Percentiles rank a stretch among this genome's conserved stretches.
Evolutionary conservation across 2,888 invertebrate genomes (phyloP).

Genomic region (Teinopalpus imperialis): DNA sequence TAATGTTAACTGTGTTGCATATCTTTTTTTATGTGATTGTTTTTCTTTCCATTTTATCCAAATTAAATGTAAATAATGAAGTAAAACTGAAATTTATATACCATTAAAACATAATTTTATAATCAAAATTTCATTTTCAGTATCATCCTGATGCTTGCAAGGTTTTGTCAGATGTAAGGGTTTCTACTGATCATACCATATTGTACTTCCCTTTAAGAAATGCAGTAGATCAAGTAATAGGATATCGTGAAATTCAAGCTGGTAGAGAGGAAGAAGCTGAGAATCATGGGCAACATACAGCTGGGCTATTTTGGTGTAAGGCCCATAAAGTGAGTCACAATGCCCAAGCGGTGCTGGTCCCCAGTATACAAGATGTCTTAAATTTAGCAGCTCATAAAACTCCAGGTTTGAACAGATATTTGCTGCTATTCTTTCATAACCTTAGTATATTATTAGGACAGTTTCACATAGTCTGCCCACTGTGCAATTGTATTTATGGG

Average conservation of each 20-base stretch:
- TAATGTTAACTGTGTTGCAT: too few species aligned
- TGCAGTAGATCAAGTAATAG: slow-evolving; percentile 82
- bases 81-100: too few species aligned
- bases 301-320: slow-evolving; percentile 64
- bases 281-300: slow-evolving; percentile 57
- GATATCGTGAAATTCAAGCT: slow-evolving; percentile 83
- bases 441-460: too few species aligned
- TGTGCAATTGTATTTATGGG: too few species aligned
- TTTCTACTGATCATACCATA: slow-evolving; percentile 72
- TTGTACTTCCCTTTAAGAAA: slow-evolving; percentile 87
- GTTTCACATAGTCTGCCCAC: too few species aligned
- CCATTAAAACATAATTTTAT: not conserved
- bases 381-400: slow-evolving; percentile 71
- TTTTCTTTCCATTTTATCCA: too few species aligned
- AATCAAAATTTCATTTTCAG: slow-evolving; percentile 45
- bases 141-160: slow-evolving; percentile 69
- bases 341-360: slow-evolving; percentile 76
- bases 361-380: slow-evolving; percentile 67
- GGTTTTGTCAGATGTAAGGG: slow-evolving; percentile 78
- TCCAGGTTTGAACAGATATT: slow-evolving; percentile 52
- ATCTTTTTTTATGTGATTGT: too few species aligned
- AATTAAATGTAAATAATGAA: too few species aligned
- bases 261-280: slow-evolving; percentile 64
- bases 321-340: slow-evolving; percentile 51
- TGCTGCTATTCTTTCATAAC: too few species aligned